These are phyloP conservation scores for Hybognathus amarus DNA, from an alignment of 2,797 vertebrate species.

Conservation along the genomic window DNA sequence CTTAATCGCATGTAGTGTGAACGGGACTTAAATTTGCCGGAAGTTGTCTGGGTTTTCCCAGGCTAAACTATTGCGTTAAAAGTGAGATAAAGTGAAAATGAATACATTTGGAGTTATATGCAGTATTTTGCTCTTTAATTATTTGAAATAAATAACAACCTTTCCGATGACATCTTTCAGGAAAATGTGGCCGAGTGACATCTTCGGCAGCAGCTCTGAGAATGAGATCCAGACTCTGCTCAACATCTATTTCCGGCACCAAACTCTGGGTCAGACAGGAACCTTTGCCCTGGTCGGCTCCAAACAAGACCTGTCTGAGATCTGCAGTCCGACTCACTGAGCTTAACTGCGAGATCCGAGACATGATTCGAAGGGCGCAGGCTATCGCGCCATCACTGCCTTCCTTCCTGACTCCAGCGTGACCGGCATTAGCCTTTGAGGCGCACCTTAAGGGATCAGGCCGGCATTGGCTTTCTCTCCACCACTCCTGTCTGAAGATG, in stretches of 20 bases:
- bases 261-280: conserved; percentile 94
- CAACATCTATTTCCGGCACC: conserved; percentile 97
- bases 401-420: conserved; percentile 92
- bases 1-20: no score
- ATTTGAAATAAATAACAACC: neutral
- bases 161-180: conserved; percentile 69
- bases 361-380: conserved; percentile 91
- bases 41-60: no score
- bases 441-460: conserved; percentile 49
- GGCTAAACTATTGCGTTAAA: no score
- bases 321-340: conserved; percentile 92
- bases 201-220: conserved; percentile 92
- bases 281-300: conserved; percentile 98
- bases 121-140: neutral
- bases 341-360: conserved; percentile 92
- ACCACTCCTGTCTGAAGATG: conserved; percentile 62
- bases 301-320: conserved; percentile 92
- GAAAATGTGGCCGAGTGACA: conserved; percentile 92
- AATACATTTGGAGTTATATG: neutral
- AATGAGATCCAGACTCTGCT: conserved; percentile 94
- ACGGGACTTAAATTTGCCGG: no score
- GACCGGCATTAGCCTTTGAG: conserved; percentile 92
- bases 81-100: neutral
- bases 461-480: conserved; percentile 63
- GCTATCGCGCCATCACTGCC: conserved; percentile 87